Conservation (phyloP, 2,797 vertebrate species). For the Crossoptilon crossoptilon region DNA sequence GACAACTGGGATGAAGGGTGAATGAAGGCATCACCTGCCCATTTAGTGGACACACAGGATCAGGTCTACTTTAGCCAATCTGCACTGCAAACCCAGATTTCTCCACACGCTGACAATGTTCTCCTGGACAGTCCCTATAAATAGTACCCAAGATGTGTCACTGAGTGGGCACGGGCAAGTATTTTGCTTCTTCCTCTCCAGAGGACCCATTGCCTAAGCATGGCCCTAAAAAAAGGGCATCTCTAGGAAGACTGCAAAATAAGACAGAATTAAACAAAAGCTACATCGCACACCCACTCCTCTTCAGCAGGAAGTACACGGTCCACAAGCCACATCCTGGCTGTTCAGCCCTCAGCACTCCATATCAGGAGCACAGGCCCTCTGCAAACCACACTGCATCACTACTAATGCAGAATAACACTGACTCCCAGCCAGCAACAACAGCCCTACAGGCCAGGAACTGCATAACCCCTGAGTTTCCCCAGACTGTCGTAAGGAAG, state of each 20-base stretch:
- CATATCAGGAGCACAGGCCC: accelerated
- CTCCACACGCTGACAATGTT: not conserved
- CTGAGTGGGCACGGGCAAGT: not conserved
- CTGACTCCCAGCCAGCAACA: not conserved
- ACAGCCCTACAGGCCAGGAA: accelerated
- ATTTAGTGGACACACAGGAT: too few species aligned
- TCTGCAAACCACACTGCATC: not conserved
- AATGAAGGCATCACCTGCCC: not conserved
- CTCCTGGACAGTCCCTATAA: not conserved
- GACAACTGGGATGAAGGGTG: not conserved
- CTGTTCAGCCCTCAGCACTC: not conserved
- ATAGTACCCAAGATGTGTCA: not conserved
- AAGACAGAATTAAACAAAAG: not conserved
- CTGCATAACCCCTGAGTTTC: not conserved
- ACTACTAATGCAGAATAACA: not conserved
- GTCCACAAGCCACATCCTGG: conserved; percentile 46
- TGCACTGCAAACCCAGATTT: not conserved
- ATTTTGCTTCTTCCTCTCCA: not conserved
- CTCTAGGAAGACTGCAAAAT: conserved; percentile 19
- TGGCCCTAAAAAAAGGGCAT: not conserved
- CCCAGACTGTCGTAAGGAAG: not conserved
- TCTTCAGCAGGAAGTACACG: not conserved
- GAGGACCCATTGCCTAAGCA: not conserved
- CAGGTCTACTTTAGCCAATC: not conserved
- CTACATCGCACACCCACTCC: not conserved